Evolutionary conservation across 2,888 invertebrate species (phyloP).

Genomic region (Drosophila colorata): DNA sequence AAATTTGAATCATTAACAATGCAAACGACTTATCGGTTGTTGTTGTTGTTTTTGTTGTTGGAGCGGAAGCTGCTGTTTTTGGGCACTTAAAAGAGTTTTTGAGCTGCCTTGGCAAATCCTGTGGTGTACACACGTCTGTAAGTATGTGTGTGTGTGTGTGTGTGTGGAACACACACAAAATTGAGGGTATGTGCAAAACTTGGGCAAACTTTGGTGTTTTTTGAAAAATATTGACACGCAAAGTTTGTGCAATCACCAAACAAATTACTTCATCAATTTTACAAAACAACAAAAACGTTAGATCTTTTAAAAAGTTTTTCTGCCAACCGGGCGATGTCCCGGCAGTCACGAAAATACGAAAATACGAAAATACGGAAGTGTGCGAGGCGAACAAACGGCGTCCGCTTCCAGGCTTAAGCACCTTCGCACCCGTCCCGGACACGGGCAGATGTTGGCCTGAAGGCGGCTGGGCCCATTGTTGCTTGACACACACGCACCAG

Average conservation of each 20-base stretch:
- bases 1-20: slow-evolving; percentile 67
- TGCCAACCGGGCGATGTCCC: slow-evolving; percentile 28
- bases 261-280: slow-evolving; percentile 81
- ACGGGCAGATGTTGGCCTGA: slow-evolving; percentile 40
- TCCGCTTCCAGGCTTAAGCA: slow-evolving; percentile 19
- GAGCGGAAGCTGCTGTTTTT: slow-evolving; percentile 17
- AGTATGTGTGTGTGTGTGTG: background rate
- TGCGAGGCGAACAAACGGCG: slow-evolving; percentile 29
- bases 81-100: slow-evolving; percentile 31
- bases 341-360: slow-evolving; percentile 38
- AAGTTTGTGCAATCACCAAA: slow-evolving; percentile 80
- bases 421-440: slow-evolving; percentile 7
- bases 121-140: background rate
- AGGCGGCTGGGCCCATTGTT: slow-evolving; percentile 45
- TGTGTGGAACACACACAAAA: background rate
- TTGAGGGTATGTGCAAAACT: slow-evolving; percentile 21
- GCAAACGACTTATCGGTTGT: slow-evolving; percentile 61
- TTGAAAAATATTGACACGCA: slow-evolving; percentile 76
- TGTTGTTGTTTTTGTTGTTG: slow-evolving; percentile 19
- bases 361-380: slow-evolving; percentile 40
- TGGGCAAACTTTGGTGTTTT: slow-evolving; percentile 54
- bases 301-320: slow-evolving; percentile 76
- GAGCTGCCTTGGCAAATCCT: slow-evolving; percentile 22
- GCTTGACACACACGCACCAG: slow-evolving; percentile 53
- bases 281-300: slow-evolving; percentile 78